Evolutionary conservation across 2,797 vertebrate species (phyloP).

Genomic region (Cossypha polioptera): DNA sequence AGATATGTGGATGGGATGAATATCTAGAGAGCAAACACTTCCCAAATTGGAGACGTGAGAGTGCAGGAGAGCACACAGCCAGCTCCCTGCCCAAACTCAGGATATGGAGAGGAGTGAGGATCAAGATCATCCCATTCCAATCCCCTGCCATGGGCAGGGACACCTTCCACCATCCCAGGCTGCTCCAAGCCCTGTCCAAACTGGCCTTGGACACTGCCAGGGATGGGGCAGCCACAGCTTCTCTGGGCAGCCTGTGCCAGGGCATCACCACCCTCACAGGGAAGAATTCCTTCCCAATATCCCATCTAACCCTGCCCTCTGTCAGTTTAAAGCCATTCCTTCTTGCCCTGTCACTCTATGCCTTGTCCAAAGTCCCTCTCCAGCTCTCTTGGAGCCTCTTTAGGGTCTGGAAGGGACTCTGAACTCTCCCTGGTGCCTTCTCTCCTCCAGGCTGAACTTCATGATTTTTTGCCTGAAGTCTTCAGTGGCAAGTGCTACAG

Average conservation of each 20-base stretch:
- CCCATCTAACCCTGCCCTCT: background rate
- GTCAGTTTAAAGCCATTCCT: background rate
- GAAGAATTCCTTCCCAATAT: background rate
- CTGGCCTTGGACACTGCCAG: background rate
- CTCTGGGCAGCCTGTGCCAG: background rate
- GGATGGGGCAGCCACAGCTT: background rate
- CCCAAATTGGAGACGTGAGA: background rate
- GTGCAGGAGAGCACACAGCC: background rate
- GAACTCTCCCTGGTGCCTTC: background rate
- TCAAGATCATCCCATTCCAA: background rate
- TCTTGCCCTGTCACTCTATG: background rate
- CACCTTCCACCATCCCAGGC: fast-evolving
- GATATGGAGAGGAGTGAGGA: background rate
- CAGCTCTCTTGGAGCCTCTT: background rate
- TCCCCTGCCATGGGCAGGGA: background rate
- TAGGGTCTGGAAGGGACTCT: background rate
- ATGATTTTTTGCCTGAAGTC: background rate
- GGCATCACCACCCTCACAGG: fast-evolving
- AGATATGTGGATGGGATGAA: background rate
- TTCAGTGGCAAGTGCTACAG: background rate
- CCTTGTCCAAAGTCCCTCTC: background rate
- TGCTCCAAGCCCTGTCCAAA: fast-evolving
- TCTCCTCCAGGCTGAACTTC: background rate
- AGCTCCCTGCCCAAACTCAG: background rate
- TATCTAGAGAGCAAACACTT: background rate